Evolutionary conservation across 1,140 invertebrate species (phyloP).

Genomic region (Lysiphlebus fabarum): DNA sequence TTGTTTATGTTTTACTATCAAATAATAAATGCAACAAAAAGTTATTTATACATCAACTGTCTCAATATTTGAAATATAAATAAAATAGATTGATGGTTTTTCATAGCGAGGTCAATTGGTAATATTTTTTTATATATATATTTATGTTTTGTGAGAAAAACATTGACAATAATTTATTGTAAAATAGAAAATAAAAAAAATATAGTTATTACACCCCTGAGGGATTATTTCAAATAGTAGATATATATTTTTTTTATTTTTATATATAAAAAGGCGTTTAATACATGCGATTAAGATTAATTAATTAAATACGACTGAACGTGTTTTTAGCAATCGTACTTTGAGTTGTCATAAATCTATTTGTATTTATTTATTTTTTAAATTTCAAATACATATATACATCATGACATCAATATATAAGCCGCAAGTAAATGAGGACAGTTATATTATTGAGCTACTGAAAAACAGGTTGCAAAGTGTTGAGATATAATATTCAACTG

Average conservation of each 20-base stretch:
- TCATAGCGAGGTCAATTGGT: not conserved
- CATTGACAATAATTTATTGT: slow-evolving; percentile 15
- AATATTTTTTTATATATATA: not conserved
- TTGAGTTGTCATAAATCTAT: slow-evolving; percentile 12
- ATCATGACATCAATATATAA: not conserved
- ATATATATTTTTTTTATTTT: not conserved
- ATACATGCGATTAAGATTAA: slow-evolving; percentile 50
- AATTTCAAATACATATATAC: slow-evolving; percentile 8
- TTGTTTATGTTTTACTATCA: slow-evolving; percentile 12
- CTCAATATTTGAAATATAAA: too few species aligned
- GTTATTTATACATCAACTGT: not conserved
- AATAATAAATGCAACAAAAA: slow-evolving; percentile 8
- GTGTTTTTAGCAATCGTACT: slow-evolving; percentile 19
- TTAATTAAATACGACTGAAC: slow-evolving; percentile 42
- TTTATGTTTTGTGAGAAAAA: slow-evolving; percentile 11
- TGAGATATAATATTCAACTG: slow-evolving; percentile 9
- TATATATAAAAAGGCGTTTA: slow-evolving; percentile 39
- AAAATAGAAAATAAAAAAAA: slow-evolving; percentile 4
- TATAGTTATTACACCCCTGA: not conserved
- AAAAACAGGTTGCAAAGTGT: slow-evolving; percentile 21
- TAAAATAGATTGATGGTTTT: too few species aligned
- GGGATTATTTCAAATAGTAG: not conserved
- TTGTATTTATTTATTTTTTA: not conserved
- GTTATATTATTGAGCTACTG: slow-evolving; percentile 19
- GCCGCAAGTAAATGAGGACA: slow-evolving; percentile 20